Percentiles rank a stretch among this genome's conserved stretches.
These are phyloP conservation scores for Tolmerus cingulatus DNA, from an alignment of 2,888 invertebrate species.

Conservation along the genomic window DNA sequence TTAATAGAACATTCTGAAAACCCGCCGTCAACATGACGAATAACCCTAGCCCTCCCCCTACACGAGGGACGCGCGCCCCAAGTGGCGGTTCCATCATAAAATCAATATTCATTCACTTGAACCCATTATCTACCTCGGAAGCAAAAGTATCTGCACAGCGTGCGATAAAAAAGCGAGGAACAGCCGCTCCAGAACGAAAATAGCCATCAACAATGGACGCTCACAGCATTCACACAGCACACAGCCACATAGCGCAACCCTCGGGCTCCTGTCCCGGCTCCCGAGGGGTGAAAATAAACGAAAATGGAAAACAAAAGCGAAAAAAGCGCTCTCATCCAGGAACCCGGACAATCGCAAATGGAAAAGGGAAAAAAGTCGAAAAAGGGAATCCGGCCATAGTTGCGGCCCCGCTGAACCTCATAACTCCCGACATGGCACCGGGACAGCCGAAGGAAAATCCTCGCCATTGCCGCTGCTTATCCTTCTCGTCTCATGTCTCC, in stretches of 20 bases:
- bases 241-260: background rate
- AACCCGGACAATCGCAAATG: constrained; percentile 27
- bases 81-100: constrained; percentile 10
- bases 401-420: constrained; percentile 30
- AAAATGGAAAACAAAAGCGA: constrained; percentile 2
- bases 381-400: constrained; percentile 22
- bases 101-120: constrained; percentile 40
- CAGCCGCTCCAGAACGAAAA: constrained; percentile 37
- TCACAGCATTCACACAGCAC: background rate
- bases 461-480: constrained; percentile 3
- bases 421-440: constrained; percentile 22
- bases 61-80: background rate
- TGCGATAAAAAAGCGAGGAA: constrained; percentile 22
- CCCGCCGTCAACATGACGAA: background rate
- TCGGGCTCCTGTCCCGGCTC: background rate
- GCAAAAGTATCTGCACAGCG: constrained; percentile 25
- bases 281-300: constrained; percentile 17
- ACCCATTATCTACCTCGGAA: constrained; percentile 33
- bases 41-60: background rate
- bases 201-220: constrained; percentile 33
- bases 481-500: constrained; percentile 22
- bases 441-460: constrained; percentile 30
- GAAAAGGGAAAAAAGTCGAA: background rate
- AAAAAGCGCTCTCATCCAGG: constrained; percentile 26
- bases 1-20: background rate